Evolutionary conservation across 1,140 invertebrate species (phyloP).

Genomic region (Bemisia tabaci): DNA sequence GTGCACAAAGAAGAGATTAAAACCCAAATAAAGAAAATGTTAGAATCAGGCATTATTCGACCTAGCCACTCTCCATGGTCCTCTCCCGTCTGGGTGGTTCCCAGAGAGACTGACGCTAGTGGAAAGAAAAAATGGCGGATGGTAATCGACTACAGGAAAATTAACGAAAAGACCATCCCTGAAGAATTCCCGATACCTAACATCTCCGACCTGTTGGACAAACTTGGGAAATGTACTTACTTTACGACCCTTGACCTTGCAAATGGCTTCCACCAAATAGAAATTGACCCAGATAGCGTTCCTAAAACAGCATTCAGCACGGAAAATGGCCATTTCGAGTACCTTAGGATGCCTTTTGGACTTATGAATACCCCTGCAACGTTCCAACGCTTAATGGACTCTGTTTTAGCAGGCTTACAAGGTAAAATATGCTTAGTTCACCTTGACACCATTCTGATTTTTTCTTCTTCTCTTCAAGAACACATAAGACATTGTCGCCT

Average conservation of each 20-base stretch:
- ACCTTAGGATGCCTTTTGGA: constrained; percentile 29
- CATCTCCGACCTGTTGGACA: constrained; percentile 25
- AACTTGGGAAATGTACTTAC: constrained; percentile 26
- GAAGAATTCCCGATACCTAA: constrained; percentile 31
- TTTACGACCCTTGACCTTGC: constrained; percentile 36
- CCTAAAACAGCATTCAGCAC: constrained; percentile 30
- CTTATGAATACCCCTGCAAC: constrained; percentile 29
- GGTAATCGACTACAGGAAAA: constrained; percentile 27
- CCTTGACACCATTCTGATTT: constrained; percentile 29
- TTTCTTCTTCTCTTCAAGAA: constrained; percentile 20
- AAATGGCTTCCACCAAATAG: constrained; percentile 35
- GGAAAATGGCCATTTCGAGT: constrained; percentile 28
- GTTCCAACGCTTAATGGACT: constrained; percentile 37
- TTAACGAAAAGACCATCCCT: constrained; percentile 26
- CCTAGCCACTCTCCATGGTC: constrained; percentile 32
- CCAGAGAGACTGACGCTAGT: constrained; percentile 10
- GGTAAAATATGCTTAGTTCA: constrained; percentile 25
- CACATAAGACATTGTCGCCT: constrained; percentile 15
- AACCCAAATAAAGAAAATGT: constrained; percentile 18
- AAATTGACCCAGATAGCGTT: constrained; percentile 24
- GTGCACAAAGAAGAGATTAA: constrained; percentile 25
- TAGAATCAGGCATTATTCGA: constrained; percentile 25
- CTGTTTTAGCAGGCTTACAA: constrained; percentile 27
- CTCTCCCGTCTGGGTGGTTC: constrained; percentile 25
- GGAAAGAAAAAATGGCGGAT: constrained; percentile 26